Conservation (phyloP, 2,888 invertebrate genomes). For the Stenichneumon culpator region DNA sequence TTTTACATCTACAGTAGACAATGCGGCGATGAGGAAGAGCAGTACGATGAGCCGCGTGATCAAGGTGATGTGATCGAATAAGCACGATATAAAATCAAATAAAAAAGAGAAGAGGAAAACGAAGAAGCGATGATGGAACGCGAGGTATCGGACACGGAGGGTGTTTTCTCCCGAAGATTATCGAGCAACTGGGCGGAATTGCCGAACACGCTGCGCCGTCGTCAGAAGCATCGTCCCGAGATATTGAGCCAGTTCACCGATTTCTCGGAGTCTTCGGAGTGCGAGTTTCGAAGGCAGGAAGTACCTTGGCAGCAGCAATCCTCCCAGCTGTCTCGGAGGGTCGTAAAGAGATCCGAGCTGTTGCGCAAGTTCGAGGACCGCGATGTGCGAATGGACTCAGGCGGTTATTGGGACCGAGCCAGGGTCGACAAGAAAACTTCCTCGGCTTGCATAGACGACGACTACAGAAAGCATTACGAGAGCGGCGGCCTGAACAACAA, state of each 20-base stretch:
- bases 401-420: constrained; percentile 60
- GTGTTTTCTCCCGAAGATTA: constrained; percentile 80
- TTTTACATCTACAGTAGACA: neutral
- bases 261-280: constrained; percentile 81
- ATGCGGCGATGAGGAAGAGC: neutral
- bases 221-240: constrained; percentile 82
- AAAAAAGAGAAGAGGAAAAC: constrained; percentile 19
- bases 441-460: constrained; percentile 75
- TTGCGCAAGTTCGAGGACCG: constrained; percentile 77
- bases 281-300: constrained; percentile 78
- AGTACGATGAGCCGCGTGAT: constrained; percentile 38
- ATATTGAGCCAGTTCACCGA: constrained; percentile 83
- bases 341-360: constrained; percentile 81
- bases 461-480: constrained; percentile 80
- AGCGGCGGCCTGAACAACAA: constrained; percentile 73
- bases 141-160: constrained; percentile 83
- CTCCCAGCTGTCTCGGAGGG: constrained; percentile 66
- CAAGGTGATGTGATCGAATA: constrained; percentile 51
- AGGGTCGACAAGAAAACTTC: constrained; percentile 70
- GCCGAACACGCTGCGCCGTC: constrained; percentile 83
- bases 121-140: constrained; percentile 77
- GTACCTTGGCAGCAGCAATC: constrained; percentile 59
- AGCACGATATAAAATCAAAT: neutral
- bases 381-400: constrained; percentile 71
- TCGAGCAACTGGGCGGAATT: constrained; percentile 84